These are phyloP conservation scores for Chlorodrepanis virens DNA, from an alignment of 2,113 vertebrate species.

Conservation along the genomic window DNA sequence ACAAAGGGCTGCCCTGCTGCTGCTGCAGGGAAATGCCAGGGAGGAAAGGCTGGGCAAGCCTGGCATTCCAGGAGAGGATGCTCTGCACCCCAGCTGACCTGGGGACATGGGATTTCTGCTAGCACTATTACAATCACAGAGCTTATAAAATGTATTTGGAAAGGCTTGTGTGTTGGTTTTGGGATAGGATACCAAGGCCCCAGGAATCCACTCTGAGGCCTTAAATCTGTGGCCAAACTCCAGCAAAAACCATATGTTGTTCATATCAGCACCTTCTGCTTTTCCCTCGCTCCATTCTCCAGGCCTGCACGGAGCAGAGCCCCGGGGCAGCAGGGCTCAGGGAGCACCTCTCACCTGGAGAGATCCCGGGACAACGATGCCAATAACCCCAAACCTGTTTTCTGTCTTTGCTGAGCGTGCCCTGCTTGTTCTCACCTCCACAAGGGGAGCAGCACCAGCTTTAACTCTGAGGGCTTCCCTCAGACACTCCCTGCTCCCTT, in stretches of 20 bases:
- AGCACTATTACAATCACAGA: constrained; percentile 9
- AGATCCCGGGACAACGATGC: not conserved
- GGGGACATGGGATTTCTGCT: not conserved
- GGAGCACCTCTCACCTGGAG: not conserved
- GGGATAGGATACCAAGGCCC: constrained; percentile 33
- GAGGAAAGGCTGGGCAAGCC: not conserved
- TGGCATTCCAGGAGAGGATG: not conserved
- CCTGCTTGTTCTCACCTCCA: constrained; percentile 12
- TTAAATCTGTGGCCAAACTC: constrained; percentile 42
- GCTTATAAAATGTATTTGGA: constrained; percentile 22
- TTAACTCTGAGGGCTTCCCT: not conserved
- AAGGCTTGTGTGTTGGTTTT: constrained; percentile 28
- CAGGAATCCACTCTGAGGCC: constrained; percentile 30
- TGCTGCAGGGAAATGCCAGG: not conserved
- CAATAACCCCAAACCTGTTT: not conserved
- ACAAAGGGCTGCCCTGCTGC: not conserved
- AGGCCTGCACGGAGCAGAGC: not conserved
- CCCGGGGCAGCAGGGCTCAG: not conserved
- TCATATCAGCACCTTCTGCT: constrained; percentile 22
- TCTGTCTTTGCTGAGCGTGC: not conserved
- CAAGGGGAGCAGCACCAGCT: not conserved
- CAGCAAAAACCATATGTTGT: constrained; percentile 40
- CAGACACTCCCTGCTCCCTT: rapidly evolving
- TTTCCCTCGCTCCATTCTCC: not conserved
- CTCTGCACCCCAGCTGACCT: not conserved